Conservation (phyloP, 2,113 vertebrate genomes). For the Myotis davidii region DNA sequence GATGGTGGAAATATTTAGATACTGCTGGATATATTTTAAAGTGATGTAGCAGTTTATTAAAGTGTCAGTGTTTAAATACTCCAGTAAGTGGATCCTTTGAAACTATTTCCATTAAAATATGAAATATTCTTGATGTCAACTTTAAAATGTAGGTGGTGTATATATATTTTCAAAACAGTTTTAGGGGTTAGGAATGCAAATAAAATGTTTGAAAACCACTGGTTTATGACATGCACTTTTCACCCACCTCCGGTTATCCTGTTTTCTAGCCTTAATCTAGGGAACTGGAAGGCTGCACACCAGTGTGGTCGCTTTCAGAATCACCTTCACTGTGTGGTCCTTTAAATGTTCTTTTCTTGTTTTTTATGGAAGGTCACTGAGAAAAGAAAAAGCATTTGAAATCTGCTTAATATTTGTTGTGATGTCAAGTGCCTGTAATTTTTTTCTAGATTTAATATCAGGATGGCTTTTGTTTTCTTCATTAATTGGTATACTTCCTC, state of each 20-base stretch:
- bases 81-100: not conserved
- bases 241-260: not conserved
- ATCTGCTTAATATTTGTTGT: constrained; percentile 1
- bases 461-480: not conserved
- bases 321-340: not conserved
- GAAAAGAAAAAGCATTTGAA: not conserved
- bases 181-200: not conserved
- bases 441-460: not conserved
- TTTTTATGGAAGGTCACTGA: constrained; percentile 12
- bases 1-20: not conserved
- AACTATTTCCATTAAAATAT: not conserved
- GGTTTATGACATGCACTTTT: not conserved
- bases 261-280: not conserved
- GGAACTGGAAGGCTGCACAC: not conserved
- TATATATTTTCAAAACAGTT: not conserved
- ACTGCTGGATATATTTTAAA: not conserved
- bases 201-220: not conserved
- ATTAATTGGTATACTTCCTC: not conserved
- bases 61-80: not conserved
- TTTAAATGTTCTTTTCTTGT: not conserved
- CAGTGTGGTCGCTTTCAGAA: not conserved
- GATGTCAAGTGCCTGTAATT: not conserved
- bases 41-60: not conserved
- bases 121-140: not conserved
- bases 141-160: not conserved